phyloP scores from a whole-genome alignment of 2,113 vertebrate species.

The Seriola aureovittata region DNA sequence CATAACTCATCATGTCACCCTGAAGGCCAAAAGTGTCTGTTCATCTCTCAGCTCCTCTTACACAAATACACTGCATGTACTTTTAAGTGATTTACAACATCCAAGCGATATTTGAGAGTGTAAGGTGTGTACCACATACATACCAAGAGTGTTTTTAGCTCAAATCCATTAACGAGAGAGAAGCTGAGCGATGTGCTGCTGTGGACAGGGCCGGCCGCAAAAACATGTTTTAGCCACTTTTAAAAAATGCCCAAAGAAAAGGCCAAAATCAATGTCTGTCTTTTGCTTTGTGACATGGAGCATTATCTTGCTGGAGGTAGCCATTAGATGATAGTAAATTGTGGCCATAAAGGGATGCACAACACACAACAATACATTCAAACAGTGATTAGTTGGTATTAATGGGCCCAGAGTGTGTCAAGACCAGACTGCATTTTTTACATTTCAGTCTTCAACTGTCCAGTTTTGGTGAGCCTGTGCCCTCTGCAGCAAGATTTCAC shows the following conservation, averaged over 20 bases:
- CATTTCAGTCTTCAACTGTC: no score
- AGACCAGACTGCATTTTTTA: not conserved
- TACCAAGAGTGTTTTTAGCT: slow-evolving; percentile 48
- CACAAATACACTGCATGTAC: slow-evolving; percentile 45
- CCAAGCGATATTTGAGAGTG: slow-evolving; percentile 62
- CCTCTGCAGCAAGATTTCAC: no score
- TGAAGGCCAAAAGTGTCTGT: slow-evolving; percentile 61
- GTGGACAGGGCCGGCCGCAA: no score
- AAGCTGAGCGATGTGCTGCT: no score
- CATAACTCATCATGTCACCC: slow-evolving; percentile 71
- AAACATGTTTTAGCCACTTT: no score
- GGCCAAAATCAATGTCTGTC: not conserved
- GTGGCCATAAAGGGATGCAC: not conserved
- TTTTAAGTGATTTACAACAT: slow-evolving; percentile 68
- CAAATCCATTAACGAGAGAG: slow-evolving; percentile 17
- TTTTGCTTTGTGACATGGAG: not conserved
- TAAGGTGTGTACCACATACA: slow-evolving; percentile 39
- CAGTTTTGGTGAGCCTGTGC: no score
- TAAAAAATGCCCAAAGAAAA: no score
- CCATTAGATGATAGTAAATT: not conserved
- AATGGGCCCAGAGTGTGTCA: not conserved
- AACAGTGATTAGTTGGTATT: not conserved
- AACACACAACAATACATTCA: not conserved
- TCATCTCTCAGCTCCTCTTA: slow-evolving; percentile 59
- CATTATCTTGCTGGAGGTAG: not conserved